A percentile compares a stretch with the other conserved stretches of the same genome.
phyloP scores from a whole-genome alignment of 2,113 vertebrate species.

The Redunca redunca region DNA sequence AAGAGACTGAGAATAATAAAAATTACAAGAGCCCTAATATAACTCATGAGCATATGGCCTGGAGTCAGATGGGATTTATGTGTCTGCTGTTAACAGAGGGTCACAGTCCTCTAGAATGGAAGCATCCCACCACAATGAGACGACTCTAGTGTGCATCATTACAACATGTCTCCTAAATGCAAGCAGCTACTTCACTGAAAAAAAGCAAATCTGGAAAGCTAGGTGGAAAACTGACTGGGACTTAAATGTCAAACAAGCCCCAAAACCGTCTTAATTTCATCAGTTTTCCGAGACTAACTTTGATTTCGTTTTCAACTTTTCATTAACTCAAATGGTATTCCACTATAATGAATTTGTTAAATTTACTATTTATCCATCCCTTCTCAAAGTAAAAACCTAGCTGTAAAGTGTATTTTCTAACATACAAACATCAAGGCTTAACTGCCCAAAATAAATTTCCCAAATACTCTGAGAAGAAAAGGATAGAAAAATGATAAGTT shows the following conservation, averaged over 20 bases:
- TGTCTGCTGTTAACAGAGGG: background rate
- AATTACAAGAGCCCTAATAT: background rate
- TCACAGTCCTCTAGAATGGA: background rate
- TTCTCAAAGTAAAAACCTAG: background rate
- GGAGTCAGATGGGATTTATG: background rate
- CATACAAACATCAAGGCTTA: background rate
- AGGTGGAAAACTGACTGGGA: background rate
- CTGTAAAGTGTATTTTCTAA: background rate
- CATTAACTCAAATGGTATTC: background rate
- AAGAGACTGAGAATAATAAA: background rate
- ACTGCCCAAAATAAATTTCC: constrained; percentile 16
- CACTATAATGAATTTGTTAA: background rate
- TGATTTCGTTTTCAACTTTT: constrained; percentile 17
- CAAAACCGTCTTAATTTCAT: background rate
- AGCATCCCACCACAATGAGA: background rate
- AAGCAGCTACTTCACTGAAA: background rate
- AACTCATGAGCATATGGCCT: background rate
- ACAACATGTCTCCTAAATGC: background rate
- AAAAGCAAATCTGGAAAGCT: background rate
- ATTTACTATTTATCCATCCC: background rate
- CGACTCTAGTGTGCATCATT: background rate
- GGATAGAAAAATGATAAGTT: background rate
- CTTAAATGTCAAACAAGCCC: background rate
- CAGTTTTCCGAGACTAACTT: background rate
- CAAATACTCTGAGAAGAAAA: background rate